These are phyloP conservation scores for Sylvilagus bachmani DNA, from an alignment of 2,113 vertebrate genomes.

Conservation along the genomic window DNA sequence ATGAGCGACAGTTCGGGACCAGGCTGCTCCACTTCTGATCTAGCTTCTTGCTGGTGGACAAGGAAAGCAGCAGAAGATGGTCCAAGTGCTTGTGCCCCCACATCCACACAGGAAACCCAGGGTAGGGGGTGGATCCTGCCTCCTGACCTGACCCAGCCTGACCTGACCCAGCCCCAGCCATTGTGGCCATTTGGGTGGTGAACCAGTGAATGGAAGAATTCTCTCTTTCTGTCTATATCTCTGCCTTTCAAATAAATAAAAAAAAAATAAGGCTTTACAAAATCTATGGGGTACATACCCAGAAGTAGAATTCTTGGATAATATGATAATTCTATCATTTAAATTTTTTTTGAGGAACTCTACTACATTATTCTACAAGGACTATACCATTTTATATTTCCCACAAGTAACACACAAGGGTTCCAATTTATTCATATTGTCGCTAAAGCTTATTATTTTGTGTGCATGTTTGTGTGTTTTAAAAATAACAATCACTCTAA, in stretches of 20 bases:
- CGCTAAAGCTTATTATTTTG: not conserved
- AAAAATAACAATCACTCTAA: not conserved
- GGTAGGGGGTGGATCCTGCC: too few species aligned
- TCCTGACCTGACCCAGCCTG: too few species aligned
- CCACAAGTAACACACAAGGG: rapidly evolving
- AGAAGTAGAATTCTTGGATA: not conserved
- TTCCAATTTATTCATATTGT: not conserved
- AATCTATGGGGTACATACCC: not conserved
- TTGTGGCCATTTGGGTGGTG: too few species aligned
- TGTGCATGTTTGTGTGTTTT: not conserved
- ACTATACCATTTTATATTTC: not conserved
- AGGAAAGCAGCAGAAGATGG: too few species aligned
- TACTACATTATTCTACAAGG: not conserved
- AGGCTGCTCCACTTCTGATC: too few species aligned
- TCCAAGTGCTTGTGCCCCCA: too few species aligned
- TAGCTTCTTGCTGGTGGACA: too few species aligned
- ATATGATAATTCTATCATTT: not conserved
- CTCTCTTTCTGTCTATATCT: not conserved
- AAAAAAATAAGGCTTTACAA: too few species aligned
- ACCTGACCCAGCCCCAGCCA: too few species aligned
- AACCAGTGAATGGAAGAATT: too few species aligned
- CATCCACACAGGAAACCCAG: too few species aligned
- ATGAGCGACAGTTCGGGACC: too few species aligned
- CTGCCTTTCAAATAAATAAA: not conserved
- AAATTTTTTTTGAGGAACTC: not conserved